phyloP scores from a whole-genome alignment of 2,888 invertebrate genomes.

The Notodonta ziczac region DNA sequence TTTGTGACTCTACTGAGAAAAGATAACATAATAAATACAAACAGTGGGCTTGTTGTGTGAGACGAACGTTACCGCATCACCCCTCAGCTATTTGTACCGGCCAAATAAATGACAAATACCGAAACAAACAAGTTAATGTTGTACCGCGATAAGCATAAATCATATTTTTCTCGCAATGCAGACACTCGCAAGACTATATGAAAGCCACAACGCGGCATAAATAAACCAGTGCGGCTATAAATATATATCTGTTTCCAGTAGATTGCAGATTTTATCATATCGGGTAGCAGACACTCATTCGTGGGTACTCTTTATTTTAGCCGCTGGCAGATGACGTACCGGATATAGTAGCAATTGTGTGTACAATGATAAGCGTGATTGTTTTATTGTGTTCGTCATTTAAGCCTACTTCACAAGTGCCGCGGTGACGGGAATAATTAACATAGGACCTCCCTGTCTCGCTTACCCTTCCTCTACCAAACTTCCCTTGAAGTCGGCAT shows the following conservation, averaged over 20 bases:
- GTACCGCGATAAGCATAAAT: conserved; percentile 50
- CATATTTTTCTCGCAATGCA: conserved; percentile 32
- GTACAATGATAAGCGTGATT: conserved; percentile 18
- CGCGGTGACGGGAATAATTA: not conserved
- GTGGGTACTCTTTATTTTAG: conserved; percentile 20
- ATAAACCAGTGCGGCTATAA: conserved; percentile 27
- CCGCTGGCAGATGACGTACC: conserved; percentile 14
- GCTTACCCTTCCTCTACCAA: no score
- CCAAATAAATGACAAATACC: conserved; percentile 49
- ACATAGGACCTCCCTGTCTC: not conserved
- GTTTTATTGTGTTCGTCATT: conserved; percentile 2
- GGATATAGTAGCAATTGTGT: conserved; percentile 8
- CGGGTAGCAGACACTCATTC: conserved; percentile 14
- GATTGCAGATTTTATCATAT: conserved; percentile 35
- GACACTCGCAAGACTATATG: conserved; percentile 20
- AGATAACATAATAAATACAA: no score
- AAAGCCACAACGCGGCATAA: conserved; percentile 27
- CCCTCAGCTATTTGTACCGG: conserved; percentile 13
- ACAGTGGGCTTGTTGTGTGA: no score
- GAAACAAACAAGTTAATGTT: conserved; percentile 54
- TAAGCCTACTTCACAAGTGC: not conserved
- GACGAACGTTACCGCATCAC: no score
- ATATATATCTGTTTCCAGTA: conserved; percentile 27
- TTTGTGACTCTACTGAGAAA: no score
- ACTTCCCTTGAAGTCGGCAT: no score